These are phyloP conservation scores for Sphaeridia pumilis DNA, from an alignment of 2,888 invertebrate genomes.

Conservation along the genomic window DNA sequence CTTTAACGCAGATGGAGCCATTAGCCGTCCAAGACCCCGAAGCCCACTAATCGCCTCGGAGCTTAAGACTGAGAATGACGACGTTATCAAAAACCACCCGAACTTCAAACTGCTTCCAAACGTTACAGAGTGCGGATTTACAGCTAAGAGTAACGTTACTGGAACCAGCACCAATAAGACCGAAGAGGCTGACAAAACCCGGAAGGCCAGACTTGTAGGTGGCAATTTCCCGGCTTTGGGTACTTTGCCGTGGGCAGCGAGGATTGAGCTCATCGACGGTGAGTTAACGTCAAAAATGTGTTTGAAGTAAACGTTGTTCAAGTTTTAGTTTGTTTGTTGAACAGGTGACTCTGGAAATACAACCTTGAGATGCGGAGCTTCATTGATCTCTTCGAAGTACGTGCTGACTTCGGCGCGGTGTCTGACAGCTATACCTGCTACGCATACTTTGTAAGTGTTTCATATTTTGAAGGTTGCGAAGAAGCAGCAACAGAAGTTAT, in stretches of 20 bases:
- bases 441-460: constrained; percentile 11
- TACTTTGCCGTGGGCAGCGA: constrained; percentile 11
- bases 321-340: too few relatives aligned
- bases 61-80: background rate
- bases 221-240: constrained; percentile 12
- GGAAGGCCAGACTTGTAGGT: constrained; percentile 8
- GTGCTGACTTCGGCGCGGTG: constrained; percentile 68
- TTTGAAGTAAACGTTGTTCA: too few relatives aligned
- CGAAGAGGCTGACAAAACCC: background rate
- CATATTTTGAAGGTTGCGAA: background rate
- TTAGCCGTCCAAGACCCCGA: background rate
- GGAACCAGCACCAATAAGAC: background rate
- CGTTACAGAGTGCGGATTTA: constrained; percentile 9
- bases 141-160: background rate
- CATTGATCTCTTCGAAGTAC: constrained; percentile 57
- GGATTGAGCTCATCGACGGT: constrained; percentile 13
- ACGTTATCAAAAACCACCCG: constrained; percentile 1
- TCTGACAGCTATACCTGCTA: constrained; percentile 42
- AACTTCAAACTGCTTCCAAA: constrained; percentile 10
- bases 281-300: background rate
- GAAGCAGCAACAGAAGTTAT: background rate
- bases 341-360: constrained; percentile 11
- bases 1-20: too few relatives aligned
- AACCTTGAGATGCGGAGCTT: constrained; percentile 55
- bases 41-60: constrained; percentile 3